Evolutionary conservation across 2,888 invertebrate genomes (phyloP), one percentile per base, ranked within the genome.

Genomic region (Hirtodrosophila confusa): DNA sequence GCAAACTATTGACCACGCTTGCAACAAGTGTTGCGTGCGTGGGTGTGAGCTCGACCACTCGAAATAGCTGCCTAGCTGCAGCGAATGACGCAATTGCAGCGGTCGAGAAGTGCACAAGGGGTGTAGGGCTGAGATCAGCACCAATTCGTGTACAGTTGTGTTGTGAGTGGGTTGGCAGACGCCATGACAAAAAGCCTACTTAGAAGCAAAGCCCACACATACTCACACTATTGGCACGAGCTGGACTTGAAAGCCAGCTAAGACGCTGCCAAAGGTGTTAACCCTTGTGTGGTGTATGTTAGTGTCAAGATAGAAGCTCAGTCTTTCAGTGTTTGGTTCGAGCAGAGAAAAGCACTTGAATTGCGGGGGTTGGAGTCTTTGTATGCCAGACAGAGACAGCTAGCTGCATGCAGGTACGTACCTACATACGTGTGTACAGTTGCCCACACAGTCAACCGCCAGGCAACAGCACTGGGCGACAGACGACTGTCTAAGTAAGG

Each of bases 401-500:
- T 56, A 71, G 54, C 41, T 62, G 76, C 64, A 60, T 54, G 47
- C 72, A 75, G 62, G 55, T 27, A 11, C 11, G 23, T 36, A 29
- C 24, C 9, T 48, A 54, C 43, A 58, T 61, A 56, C 41, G 44
- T 71, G 58, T 80, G 86, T 70, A 83, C 88, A 88, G 86, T 76
- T 83, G 86, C 75, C 68, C 76, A 86, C 88, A 86, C 83, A 72
- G 35, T 50, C 47, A 31, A 27, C 27, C 4, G 47, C 31, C 50
- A 29, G 37, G 27, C 44, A 49, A 23, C 43, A 58, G 60, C 77
- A 62, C 62, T 80, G 87, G 88, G 86, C 83, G 84, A 83, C 85
- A 88, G 83, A 75, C 73, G 67, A 76, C 56, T 84, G 87, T 86
- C 88, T 85, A 85, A 88, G 84, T 85, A 85, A 85, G 84, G 84